Percentiles rank a stretch among this genome's conserved stretches.
Evolutionary conservation across 2,888 invertebrate genomes (phyloP).

Genomic region (Cyclophora albipunctata): DNA sequence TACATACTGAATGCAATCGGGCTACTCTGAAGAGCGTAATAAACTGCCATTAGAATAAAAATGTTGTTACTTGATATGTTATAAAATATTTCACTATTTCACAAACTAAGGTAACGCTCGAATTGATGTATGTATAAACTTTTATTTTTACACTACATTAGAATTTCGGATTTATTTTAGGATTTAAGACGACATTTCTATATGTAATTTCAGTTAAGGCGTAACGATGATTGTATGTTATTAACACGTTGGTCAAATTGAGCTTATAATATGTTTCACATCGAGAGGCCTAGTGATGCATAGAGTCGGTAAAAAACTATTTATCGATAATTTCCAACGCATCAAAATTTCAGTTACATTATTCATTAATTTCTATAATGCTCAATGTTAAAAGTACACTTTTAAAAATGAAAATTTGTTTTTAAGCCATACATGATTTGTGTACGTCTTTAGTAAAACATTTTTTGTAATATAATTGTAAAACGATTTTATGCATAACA

Average conservation of each 20-base stretch:
- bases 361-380: no score
- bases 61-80: slow-evolving; percentile 53
- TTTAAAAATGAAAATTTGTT: slow-evolving; percentile 4
- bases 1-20: slow-evolving; percentile 14
- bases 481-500: slow-evolving; percentile 41
- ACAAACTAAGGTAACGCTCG: slow-evolving; percentile 42
- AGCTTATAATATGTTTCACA: not conserved
- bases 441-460: no score
- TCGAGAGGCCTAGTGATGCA: slow-evolving; percentile 9
- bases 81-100: slow-evolving; percentile 39
- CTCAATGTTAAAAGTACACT: not conserved
- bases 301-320: slow-evolving; percentile 1
- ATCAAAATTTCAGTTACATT: not conserved
- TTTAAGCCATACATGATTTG: not conserved
- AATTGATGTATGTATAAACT: slow-evolving; percentile 33
- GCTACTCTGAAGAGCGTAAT: slow-evolving; percentile 43
- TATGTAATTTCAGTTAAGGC: slow-evolving; percentile 28
- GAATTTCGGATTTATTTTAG: slow-evolving; percentile 33
- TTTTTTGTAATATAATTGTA: not conserved
- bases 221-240: not conserved
- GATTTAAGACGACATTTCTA: slow-evolving; percentile 26
- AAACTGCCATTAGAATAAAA: slow-evolving; percentile 70
- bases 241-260: not conserved
- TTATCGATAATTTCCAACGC: slow-evolving; percentile 2
- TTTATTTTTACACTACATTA: slow-evolving; percentile 53